phyloP scores from a whole-genome alignment of 2,797 vertebrate species.

The Nannoperca australis region DNA sequence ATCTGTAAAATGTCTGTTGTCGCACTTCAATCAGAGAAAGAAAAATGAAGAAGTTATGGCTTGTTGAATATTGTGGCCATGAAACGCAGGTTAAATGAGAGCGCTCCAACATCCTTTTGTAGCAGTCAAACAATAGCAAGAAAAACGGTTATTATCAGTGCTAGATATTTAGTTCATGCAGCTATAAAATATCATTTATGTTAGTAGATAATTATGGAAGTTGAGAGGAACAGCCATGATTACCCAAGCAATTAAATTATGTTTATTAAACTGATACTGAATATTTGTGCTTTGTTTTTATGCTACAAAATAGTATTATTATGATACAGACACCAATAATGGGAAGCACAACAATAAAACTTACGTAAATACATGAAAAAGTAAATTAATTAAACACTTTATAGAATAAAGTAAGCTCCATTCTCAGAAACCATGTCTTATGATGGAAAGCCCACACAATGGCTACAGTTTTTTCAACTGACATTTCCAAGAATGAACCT shows the following conservation, averaged over 20 bases:
- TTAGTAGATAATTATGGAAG: constrained; percentile 41
- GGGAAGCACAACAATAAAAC: background rate
- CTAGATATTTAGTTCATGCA: constrained; percentile 34
- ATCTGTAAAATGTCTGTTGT: constrained; percentile 28
- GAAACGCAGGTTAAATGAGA: constrained; percentile 32
- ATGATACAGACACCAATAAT: constrained; percentile 7
- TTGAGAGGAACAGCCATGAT: constrained; percentile 33
- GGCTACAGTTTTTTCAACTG: background rate
- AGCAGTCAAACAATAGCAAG: background rate
- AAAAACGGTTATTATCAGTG: constrained; percentile 3
- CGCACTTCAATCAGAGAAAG: constrained; percentile 18
- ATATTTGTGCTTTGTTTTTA: constrained; percentile 18
- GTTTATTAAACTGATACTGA: constrained; percentile 31
- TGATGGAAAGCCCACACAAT: background rate
- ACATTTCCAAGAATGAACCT: background rate
- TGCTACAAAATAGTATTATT: constrained; percentile 16
- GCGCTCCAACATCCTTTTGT: constrained; percentile 2
- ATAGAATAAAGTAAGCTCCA: background rate
- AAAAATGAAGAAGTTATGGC: constrained; percentile 8
- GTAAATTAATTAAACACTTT: no score
- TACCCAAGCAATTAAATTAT: constrained; percentile 32
- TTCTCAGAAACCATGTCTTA: no score
- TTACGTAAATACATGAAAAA: no score
- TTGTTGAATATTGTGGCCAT: constrained; percentile 35
- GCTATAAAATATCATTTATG: constrained; percentile 44